Conservation (phyloP, 2,888 invertebrate genomes). For the Nasonovia ribisnigri region DNA sequence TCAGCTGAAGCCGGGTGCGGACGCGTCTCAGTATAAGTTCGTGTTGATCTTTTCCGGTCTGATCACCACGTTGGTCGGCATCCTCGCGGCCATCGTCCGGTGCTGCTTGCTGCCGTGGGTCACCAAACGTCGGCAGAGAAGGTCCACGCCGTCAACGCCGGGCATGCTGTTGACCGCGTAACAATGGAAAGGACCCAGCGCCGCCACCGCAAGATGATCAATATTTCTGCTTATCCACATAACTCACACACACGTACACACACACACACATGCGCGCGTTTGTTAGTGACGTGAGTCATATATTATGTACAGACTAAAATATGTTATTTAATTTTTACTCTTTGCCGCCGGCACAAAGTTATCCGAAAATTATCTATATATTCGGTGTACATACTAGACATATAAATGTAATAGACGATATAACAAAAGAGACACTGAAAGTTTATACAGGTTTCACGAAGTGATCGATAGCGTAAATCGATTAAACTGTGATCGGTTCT, state of each 20-base stretch:
- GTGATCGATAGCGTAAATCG: not conserved
- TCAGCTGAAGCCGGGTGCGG: conserved; percentile 82
- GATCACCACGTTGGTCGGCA: conserved; percentile 76
- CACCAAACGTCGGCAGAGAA: conserved; percentile 61
- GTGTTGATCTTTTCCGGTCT: conserved; percentile 79
- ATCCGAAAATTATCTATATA: conserved; percentile 2
- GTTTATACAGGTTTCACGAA: not conserved
- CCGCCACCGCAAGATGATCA: not conserved
- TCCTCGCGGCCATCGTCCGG: conserved; percentile 78
- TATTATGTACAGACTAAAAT: not conserved
- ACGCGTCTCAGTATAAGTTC: conserved; percentile 80
- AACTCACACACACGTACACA: not conserved
- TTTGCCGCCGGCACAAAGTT: not conserved
- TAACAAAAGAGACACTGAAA: not conserved
- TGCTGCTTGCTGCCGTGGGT: conserved; percentile 74
- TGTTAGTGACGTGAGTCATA: not conserved
- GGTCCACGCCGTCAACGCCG: conserved; percentile 60
- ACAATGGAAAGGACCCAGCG: not conserved
- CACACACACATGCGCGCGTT: not conserved
- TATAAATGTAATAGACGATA: not conserved
- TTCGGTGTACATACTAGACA: not conserved
- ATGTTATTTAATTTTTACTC: conserved; percentile 33
- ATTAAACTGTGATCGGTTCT: not conserved
- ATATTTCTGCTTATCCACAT: conserved; percentile 31
- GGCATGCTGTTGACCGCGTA: conserved; percentile 41